phyloP scores from a whole-genome alignment of 2,113 vertebrate species.

The Alexandromys fortis region DNA sequence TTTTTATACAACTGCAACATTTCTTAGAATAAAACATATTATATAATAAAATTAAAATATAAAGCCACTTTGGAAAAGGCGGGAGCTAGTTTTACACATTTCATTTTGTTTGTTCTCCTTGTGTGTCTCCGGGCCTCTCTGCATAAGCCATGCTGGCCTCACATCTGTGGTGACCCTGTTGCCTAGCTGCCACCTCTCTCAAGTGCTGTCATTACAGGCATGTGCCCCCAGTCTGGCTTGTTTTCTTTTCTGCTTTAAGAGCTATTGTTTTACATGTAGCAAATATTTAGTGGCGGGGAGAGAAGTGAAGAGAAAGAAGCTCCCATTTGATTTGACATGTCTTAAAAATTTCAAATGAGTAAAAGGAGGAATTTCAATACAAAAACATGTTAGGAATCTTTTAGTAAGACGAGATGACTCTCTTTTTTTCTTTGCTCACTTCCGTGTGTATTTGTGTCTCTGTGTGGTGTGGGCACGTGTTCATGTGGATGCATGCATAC shows the following conservation, averaged over 20 bases:
- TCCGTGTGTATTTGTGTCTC: no score
- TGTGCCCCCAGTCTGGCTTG: background rate
- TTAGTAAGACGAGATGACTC: background rate
- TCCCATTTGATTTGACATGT: conserved; percentile 52
- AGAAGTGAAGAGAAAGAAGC: conserved; percentile 52
- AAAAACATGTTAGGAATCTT: background rate
- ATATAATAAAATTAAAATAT: conserved; percentile 2
- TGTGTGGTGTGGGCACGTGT: no score
- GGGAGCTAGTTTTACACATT: background rate
- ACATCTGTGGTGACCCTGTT: no score
- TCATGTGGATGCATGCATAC: background rate
- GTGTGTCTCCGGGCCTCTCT: background rate
- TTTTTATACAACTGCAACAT: background rate
- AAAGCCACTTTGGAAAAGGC: conserved; percentile 34
- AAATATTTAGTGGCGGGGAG: conserved; percentile 29
- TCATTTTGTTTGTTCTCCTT: background rate
- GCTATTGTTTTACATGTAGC: background rate
- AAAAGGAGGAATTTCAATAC: conserved; percentile 30
- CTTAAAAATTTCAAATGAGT: background rate
- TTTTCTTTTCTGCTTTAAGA: conserved; percentile 2
- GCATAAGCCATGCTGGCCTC: background rate
- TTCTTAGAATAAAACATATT: background rate
- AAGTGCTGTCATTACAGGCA: background rate
- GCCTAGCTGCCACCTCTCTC: background rate
- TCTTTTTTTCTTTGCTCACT: background rate